Base-by-base conservation (phyloP, 2,888 invertebrate genomes). In the Pelosia muscerda region DNA sequence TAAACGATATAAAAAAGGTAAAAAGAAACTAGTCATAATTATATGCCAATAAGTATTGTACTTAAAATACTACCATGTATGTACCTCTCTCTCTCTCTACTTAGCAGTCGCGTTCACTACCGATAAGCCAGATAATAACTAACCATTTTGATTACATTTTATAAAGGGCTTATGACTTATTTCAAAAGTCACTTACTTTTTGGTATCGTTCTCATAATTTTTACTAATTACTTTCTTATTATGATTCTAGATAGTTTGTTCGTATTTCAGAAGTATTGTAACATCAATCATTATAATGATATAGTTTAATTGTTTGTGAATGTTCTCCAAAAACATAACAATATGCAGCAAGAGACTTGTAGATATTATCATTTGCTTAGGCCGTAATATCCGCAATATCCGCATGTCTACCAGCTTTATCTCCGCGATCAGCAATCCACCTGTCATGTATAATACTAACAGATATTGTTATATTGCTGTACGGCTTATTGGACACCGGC, bases 351-450 rank as follows among this genome's bases (percentile, higher is more conserved):
- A n/a, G 26, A 31, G 22, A 19, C 2, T 28, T 31, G 28, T 42
- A 67, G 67, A 67, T 67, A 38, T 34, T 63, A 59, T 22, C 63
- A 25, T 15, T 25, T 57, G 38, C 15, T 54, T 28, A 63, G 54
- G 15, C 42, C 31, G 63, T 63, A 58, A 63, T 53, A 58, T 31
- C 42, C 63, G 31, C 53, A 58, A 63, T 53, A 58, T 31, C 42
- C 63, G 31, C 53, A 5, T 42, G 59, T 68, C n/a, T 26, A 67
- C 28, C 2, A 53, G 26, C 31, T 4, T 59, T 60, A 55, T 68
- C 63, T 42, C 2, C 6, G 25, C 23, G 22, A 67, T 63, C 67
- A 63, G 22, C 28, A 25, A 38, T 26, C 22, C 59, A 63, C 58
- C 67, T 59, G 67, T 38, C 63, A 63, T 49, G 58, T 13, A 31